These are phyloP conservation scores for Trichopria drosophilae DNA, from an alignment of 2,888 invertebrate species.

Conservation along the genomic window DNA sequence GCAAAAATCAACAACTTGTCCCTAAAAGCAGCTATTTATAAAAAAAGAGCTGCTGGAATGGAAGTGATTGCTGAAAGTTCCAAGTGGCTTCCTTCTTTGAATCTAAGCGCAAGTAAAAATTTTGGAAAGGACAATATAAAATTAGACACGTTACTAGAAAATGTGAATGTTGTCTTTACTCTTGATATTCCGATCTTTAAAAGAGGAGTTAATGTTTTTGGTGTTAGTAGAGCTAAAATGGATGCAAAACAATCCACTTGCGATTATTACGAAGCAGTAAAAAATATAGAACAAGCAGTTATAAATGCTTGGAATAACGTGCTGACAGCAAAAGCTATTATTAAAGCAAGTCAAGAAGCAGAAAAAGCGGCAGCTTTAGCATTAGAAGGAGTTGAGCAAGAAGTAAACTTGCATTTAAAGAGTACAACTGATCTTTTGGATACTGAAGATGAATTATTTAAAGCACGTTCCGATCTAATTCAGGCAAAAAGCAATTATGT, in stretches of 20 bases:
- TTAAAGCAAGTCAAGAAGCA: slow-evolving; percentile 24
- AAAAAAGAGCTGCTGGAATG: slow-evolving; percentile 25
- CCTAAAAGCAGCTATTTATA: slow-evolving; percentile 22
- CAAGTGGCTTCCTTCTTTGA: slow-evolving; percentile 25
- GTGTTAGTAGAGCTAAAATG: slow-evolving; percentile 24
- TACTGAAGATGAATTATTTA: slow-evolving; percentile 24
- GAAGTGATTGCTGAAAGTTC: slow-evolving; percentile 24
- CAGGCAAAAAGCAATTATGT: slow-evolving; percentile 22
- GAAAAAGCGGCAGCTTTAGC: slow-evolving; percentile 23
- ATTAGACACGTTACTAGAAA: slow-evolving; percentile 17
- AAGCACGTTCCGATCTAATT: slow-evolving; percentile 22
- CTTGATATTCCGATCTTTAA: slow-evolving; percentile 26
- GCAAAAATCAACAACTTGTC: slow-evolving; percentile 24
- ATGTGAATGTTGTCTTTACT: slow-evolving; percentile 21
- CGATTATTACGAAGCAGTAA: slow-evolving; percentile 24
- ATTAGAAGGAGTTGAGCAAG: slow-evolving; percentile 25
- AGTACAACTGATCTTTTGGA: slow-evolving; percentile 23
- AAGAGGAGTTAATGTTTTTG: slow-evolving; percentile 21
- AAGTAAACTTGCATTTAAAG: slow-evolving; percentile 20
- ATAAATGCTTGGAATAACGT: slow-evolving; percentile 25
- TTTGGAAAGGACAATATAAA: slow-evolving; percentile 16
- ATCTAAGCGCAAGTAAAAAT: slow-evolving; percentile 18
- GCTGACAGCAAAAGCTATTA: slow-evolving; percentile 22
- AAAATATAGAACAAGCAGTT: slow-evolving; percentile 25
- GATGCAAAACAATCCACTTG: slow-evolving; percentile 23